Evolutionary conservation across 2,797 vertebrate species (phyloP).

Genomic region (Anabacerthia variegaticeps): DNA sequence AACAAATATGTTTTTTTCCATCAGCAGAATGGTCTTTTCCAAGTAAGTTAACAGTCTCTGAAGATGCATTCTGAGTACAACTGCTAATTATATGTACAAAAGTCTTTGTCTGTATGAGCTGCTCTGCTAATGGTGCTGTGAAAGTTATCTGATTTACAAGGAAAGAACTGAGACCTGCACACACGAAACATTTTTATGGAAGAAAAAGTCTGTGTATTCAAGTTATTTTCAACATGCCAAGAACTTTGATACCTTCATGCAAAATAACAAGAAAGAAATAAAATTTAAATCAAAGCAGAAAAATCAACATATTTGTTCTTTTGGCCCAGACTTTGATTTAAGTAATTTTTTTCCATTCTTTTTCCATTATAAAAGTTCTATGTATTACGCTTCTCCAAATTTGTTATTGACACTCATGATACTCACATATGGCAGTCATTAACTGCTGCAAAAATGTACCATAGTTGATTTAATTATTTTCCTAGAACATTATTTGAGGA

Average conservation of each 20-base stretch:
- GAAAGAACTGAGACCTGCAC: not conserved
- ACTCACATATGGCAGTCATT: conserved; percentile 49
- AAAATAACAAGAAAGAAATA: not conserved
- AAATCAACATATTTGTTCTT: not conserved
- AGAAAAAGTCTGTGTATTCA: not conserved
- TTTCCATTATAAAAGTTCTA: conserved; percentile 28
- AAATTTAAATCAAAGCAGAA: not conserved
- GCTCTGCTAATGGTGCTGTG: not conserved
- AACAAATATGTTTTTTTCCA: not conserved
- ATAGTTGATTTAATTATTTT: not conserved
- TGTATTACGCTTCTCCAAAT: not conserved
- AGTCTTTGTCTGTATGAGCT: not conserved
- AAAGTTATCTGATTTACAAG: not conserved
- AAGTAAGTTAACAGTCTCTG: not conserved
- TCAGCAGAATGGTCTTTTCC: fast-evolving
- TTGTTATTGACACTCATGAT: not conserved
- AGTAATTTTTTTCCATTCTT: conserved; percentile 24
- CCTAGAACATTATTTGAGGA: not conserved
- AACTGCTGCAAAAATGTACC: conserved; percentile 19
- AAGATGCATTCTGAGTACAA: not conserved
- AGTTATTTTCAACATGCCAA: not conserved
- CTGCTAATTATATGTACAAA: not conserved
- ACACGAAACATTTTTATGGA: not conserved
- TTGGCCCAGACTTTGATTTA: not conserved
- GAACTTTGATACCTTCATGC: not conserved